A percentile compares a stretch with the other conserved stretches of the same genome.
These are phyloP conservation scores for Corynorhinus townsendii DNA, from an alignment of 2,113 vertebrate species.

Conservation along the genomic window DNA sequence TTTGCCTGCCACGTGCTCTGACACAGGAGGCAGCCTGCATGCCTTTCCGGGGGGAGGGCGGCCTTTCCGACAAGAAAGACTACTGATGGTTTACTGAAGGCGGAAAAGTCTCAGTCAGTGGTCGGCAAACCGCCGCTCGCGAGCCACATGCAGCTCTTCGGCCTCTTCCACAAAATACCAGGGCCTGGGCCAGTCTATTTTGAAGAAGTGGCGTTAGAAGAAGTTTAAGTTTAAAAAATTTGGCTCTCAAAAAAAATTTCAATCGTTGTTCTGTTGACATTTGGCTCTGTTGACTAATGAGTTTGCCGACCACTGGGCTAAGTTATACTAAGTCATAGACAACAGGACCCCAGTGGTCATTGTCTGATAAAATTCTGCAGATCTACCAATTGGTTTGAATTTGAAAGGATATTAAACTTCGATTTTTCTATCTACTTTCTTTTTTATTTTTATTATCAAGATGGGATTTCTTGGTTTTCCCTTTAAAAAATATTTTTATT, in stretches of 20 bases:
- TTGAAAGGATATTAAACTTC: not conserved
- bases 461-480: not conserved
- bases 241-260: too few relatives aligned
- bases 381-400: not conserved
- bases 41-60: not conserved
- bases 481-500: not conserved
- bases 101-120: not conserved
- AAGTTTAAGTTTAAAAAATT: too few relatives aligned
- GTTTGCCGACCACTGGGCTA: not conserved
- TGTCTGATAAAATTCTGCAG: not conserved
- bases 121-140: too few relatives aligned
- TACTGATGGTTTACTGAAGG: not conserved
- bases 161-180: too few relatives aligned
- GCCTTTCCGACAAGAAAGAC: not conserved
- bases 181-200: too few relatives aligned
- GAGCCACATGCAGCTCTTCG: too few relatives aligned
- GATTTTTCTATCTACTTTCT: not conserved
- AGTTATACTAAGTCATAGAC: not conserved
- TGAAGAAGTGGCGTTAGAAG: too few relatives aligned
- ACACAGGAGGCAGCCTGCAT: too few relatives aligned
- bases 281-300: too few relatives aligned
- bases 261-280: too few relatives aligned
- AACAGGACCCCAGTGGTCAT: not conserved
- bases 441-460: not conserved
- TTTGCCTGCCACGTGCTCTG: not conserved